phyloP scores from a whole-genome alignment of 2,113 vertebrate genomes.

The Xenopus borealis region DNA sequence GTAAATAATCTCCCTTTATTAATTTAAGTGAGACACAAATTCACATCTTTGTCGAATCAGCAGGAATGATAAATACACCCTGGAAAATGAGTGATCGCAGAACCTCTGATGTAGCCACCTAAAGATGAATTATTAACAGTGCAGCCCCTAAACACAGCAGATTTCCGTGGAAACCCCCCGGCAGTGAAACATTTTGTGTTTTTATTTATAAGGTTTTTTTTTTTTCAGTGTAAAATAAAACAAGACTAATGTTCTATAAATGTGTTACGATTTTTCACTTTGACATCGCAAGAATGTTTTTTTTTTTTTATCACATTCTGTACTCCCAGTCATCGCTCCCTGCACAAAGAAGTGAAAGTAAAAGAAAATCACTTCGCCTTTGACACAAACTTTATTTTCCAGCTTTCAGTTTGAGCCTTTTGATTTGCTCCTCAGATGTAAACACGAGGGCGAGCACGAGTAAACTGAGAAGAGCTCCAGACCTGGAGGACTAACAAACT shows the following conservation, averaged over 20 bases:
- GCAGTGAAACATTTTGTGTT: neutral
- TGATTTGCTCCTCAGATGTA: slow-evolving; percentile 5
- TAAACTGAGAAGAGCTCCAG: slow-evolving; percentile 30
- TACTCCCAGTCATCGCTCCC: too few relatives aligned
- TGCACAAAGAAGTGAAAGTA: too few relatives aligned
- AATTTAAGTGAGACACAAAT: neutral
- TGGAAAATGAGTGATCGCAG: neutral
- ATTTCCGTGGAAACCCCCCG: slow-evolving; percentile 6
- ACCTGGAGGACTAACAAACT: slow-evolving; percentile 31
- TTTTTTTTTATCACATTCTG: too few relatives aligned
- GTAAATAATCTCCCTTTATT: too few relatives aligned
- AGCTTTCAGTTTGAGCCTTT: neutral
- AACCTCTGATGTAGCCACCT: neutral
- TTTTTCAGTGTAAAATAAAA: neutral
- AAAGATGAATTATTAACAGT: slow-evolving; percentile 9
- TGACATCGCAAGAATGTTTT: too few relatives aligned
- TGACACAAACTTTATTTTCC: neutral
- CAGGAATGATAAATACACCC: neutral
- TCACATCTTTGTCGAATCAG: neutral
- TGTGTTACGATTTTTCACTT: too few relatives aligned
- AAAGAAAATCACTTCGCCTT: too few relatives aligned
- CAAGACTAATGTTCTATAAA: too few relatives aligned
- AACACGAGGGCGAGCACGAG: slow-evolving; percentile 48
- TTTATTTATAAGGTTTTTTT: neutral
- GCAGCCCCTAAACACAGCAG: neutral